Percentiles rank a stretch among this genome's conserved stretches.
Evolutionary conservation across 2,888 invertebrate genomes (phyloP).

Genomic region (Escarpia spicata): DNA sequence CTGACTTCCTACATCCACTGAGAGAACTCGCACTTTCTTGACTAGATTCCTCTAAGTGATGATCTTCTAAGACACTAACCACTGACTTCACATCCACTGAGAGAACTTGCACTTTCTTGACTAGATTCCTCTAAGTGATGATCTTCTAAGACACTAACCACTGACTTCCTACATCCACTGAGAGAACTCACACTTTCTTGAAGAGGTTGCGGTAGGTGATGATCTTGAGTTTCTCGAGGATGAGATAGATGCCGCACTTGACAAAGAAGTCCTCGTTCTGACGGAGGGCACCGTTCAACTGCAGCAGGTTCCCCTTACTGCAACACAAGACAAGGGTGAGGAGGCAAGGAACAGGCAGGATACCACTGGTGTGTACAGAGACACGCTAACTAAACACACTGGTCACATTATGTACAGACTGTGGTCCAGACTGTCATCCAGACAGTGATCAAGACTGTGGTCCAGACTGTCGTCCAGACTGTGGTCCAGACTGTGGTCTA

Average conservation of each 20-base stretch:
- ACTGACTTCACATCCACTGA: background rate
- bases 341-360: no score
- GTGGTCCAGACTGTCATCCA: no score
- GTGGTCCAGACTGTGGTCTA: no score
- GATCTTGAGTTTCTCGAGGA: constrained; percentile 94
- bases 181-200: constrained; percentile 79
- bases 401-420: no score
- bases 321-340: constrained; percentile 29
- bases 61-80: background rate
- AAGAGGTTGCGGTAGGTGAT: constrained; percentile 96
- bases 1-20: no score
- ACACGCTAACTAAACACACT: no score
- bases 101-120: background rate
- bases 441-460: no score
- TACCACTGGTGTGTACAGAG: no score
- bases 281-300: constrained; percentile 85
- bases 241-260: constrained; percentile 94
- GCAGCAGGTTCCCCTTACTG: constrained; percentile 83
- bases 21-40: no score
- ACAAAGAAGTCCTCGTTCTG: constrained; percentile 92
- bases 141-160: background rate
- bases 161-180: background rate
- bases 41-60: no score
- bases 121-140: background rate
- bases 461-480: no score